Evolutionary conservation across 2,888 invertebrate genomes (phyloP), one percentile per base, ranked within the genome.

Genomic region (Tridacna crocea): DNA sequence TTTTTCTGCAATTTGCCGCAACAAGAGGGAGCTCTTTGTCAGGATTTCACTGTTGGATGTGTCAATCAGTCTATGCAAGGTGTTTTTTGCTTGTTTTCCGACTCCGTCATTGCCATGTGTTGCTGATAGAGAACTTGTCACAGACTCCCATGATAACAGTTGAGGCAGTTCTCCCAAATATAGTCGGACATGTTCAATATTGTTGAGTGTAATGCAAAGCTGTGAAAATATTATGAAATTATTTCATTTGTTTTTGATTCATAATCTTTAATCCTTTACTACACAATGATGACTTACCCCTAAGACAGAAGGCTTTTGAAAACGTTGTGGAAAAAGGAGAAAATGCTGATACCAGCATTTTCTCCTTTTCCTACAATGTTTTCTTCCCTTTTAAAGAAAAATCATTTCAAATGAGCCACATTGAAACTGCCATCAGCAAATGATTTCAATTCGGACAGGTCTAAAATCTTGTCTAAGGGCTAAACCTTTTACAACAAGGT

Each of bases 121-220:
- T 8, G 88, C 75, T 0, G 91, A 89, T 79, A 93, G 86, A 36
- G 84, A 72, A 47, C 88, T 80, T 0, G 84, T 82, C 11, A 92
- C 88, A 0, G 75, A 75, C 24, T 90, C 89, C 91, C 91, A 93
- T 60, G 89, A 84, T 26, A 93, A 87, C 27, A 91, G 85, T 19
- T 87, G 60, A 0, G 91, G 90, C n/a, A 93, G 87, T 66, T 92
- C 88, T 46, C 87, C 84, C 27, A 93, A 87, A 83, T 92, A 93
- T 77, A 90, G 87, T 0, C 92, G 85, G 17, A 93, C 92, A 84
- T 93, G 93, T 63, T 91, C 92, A 63, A 93, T 93, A 89, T 93
- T 93, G 90, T 93, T 93, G 36, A 93, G 81, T 2, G 93, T 93
- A 70, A 93, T 93, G 83, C 93, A 93, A 17, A 93, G 85, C 93